Base-by-base conservation (phyloP, 2,797 vertebrate species). In the Cynopterus sphinx region DNA sequence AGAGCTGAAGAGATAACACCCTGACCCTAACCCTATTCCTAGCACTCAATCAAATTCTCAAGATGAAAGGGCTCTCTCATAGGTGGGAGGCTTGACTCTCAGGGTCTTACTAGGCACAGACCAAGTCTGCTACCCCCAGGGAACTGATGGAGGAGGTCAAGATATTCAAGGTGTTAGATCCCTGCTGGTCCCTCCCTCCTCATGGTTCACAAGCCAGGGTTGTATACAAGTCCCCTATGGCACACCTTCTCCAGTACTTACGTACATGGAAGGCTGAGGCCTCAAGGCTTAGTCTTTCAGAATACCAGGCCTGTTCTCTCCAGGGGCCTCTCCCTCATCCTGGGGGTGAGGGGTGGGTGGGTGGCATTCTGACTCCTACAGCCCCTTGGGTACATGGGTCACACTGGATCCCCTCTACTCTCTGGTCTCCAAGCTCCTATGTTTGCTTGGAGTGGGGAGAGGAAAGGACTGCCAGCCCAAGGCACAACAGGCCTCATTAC, bases 401-500 rank as follows among this genome's bases (percentile, higher is more conserved):
- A 93, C 59, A 93, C 59, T 79, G 75, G 36, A 31, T 36, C 67
- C 6, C 70, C 22, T 87, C 71, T 93, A 49, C 90, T 97, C 73
- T 88, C 92, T 86, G 95, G 96, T 98, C 90, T 97, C 97, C 51
- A 84, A 83, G 97, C 79, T 96, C 87, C 94, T 67, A 28, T 97
- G 82, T 98, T 97, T 97, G 91, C 74, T 97, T 97, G 70, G 70
- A 92, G 46, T 59, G 31, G 55, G 53, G 71, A 24, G 70, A 19
- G 53, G 51, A 15, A 10, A 57, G 67, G 28, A 36, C 53, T 36
- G 67, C 51, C 53, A 65, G 41, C 49, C 82, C 67, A 63, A 51
- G 77, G 61, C 53, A 82, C 53, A 83, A 67, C 51, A 97, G 96
- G 96, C 95, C 94, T 98, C 96, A 97, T 97, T 97, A 97, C 95